Percentiles rank a stretch among this genome's conserved stretches.
Evolutionary conservation across 23 tunicate species (phyloP).

Genomic region (Halocynthia roretzi): DNA sequence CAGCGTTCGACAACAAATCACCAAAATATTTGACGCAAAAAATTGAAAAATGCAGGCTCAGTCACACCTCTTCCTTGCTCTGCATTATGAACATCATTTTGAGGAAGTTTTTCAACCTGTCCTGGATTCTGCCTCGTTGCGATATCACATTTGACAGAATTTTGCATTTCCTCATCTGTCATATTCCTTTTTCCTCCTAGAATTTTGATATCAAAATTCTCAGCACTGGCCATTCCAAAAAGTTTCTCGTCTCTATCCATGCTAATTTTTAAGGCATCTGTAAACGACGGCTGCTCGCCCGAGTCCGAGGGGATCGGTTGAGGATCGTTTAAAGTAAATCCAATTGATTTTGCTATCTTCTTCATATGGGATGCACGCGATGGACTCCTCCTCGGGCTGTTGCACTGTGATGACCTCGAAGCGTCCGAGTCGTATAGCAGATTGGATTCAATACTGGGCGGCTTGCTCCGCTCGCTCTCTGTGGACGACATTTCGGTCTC

Average conservation of each 20-base stretch:
- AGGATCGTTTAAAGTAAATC: constrained; percentile 18
- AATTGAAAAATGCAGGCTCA: neutral
- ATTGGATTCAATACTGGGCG: constrained; percentile 3
- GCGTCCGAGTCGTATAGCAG: neutral
- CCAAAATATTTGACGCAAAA: neutral
- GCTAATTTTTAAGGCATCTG: neutral
- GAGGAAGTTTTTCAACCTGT: neutral
- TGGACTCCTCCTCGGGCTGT: neutral
- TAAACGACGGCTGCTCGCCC: neutral
- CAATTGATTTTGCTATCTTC: constrained; percentile 72
- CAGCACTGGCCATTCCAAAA: neutral
- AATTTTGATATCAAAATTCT: constrained; percentile 71
- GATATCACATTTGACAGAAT: too few species aligned
- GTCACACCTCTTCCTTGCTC: too few species aligned
- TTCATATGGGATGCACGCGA: constrained; percentile 11
- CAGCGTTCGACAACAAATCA: neutral
- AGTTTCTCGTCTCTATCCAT: constrained; percentile 38
- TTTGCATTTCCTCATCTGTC: neutral
- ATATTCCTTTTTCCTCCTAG: constrained; percentile 1
- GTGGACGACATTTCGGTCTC: neutral
- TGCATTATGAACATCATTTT: neutral
- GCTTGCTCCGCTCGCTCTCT: constrained; percentile 20
- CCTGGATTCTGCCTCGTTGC: too few species aligned
- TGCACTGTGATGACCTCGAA: neutral
- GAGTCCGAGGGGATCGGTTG: neutral